A percentile compares a stretch with the other conserved stretches of the same genome.
Evolutionary conservation across 2,113 vertebrate species (phyloP).

Genomic region (Gymnocephalus cernua): DNA sequence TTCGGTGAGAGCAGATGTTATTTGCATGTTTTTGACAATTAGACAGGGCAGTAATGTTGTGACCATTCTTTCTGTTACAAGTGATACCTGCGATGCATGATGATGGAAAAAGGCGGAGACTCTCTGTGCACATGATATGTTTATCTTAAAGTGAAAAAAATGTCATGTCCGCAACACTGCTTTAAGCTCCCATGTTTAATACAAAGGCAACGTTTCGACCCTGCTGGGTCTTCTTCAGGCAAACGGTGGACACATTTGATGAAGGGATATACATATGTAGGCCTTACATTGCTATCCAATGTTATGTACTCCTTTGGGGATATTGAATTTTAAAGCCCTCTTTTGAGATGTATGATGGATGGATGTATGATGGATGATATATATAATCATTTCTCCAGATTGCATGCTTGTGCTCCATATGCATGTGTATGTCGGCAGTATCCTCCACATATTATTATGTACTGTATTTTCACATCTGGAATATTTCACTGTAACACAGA

Average conservation of each 20-base stretch:
- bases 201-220: too few species aligned
- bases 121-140: neutral
- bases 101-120: neutral
- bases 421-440: neutral
- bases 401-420: conserved; percentile 20
- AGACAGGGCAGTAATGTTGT: neutral
- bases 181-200: too few species aligned
- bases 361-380: too few species aligned
- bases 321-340: too few species aligned
- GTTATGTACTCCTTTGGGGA: too few species aligned
- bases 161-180: too few species aligned
- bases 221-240: too few species aligned
- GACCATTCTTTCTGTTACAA: neutral
- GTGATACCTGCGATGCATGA: neutral
- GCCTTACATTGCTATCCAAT: too few species aligned
- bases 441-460: neutral
- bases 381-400: conserved; percentile 38
- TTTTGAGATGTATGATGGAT: too few species aligned
- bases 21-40: neutral
- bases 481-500: conserved; percentile 1
- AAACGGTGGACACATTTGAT: too few species aligned
- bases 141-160: too few species aligned
- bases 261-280: too few species aligned
- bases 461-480: neutral
- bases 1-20: neutral